Conservation (phyloP, 2,113 vertebrate genomes). For the Microcebus tavaratra region DNA sequence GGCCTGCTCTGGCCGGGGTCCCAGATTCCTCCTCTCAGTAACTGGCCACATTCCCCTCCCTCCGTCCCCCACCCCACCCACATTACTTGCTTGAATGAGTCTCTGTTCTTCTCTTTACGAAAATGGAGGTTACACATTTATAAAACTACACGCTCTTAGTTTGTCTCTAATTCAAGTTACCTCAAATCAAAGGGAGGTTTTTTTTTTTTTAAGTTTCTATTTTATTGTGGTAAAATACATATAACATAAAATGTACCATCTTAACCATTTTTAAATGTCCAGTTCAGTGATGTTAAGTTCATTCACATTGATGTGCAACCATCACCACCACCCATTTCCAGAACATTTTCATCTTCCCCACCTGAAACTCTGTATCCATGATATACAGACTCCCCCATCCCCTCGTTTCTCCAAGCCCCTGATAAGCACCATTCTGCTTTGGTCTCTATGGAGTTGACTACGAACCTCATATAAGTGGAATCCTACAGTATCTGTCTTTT, state of each 20-base stretch:
- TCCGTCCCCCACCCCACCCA: accelerated
- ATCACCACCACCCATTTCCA: neutral
- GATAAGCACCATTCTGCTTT: neutral
- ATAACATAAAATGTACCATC: neutral
- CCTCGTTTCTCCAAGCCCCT: neutral
- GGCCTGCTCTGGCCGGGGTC: neutral
- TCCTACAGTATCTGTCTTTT: neutral
- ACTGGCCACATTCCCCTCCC: neutral
- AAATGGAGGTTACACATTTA: neutral
- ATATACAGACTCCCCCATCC: neutral
- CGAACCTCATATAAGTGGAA: neutral
- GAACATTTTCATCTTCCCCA: neutral
- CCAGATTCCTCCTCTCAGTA: neutral
- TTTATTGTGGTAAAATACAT: neutral
- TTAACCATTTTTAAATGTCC: neutral
- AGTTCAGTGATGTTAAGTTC: neutral
- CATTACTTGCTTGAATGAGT: neutral
- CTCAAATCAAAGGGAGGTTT: neutral
- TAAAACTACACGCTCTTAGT: neutral
- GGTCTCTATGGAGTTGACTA: neutral
- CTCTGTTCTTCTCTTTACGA: neutral
- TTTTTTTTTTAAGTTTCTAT: neutral
- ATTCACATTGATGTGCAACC: neutral
- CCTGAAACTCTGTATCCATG: neutral
- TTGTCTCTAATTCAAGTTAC: neutral